These are phyloP conservation scores for Drosophila pegasa DNA, from an alignment of 2,888 invertebrate species.

Conservation along the genomic window DNA sequence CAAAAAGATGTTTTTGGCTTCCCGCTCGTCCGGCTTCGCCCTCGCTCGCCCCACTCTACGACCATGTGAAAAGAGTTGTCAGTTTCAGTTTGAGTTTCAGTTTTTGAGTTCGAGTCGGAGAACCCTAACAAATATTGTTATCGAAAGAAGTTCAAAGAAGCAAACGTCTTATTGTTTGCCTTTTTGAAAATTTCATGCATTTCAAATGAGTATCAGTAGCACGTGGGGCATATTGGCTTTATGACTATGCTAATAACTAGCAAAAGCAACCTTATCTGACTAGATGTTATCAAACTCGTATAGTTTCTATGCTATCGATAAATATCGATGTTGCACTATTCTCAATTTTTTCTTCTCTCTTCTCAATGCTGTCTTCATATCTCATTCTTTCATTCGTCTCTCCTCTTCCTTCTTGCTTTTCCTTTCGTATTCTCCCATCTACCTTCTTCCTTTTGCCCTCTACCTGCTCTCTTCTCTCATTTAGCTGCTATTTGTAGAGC, in stretches of 20 bases:
- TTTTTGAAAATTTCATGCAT: slow-evolving; percentile 12
- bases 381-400: too few species aligned
- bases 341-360: too few species aligned
- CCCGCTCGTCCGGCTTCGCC: neutral
- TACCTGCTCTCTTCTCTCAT: neutral
- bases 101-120: slow-evolving; percentile 24
- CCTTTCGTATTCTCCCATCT: too few species aligned
- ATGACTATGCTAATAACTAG: neutral
- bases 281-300: too few species aligned
- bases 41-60: neutral
- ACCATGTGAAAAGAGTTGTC: slow-evolving; percentile 8
- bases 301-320: neutral
- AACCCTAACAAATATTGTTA: slow-evolving; percentile 38
- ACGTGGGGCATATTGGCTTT: neutral
- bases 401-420: too few species aligned
- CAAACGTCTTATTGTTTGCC: slow-evolving; percentile 39
- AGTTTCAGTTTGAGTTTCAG: slow-evolving; percentile 35
- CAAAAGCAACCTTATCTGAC: neutral
- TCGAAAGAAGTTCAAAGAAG: slow-evolving; percentile 35
- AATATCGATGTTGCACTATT: too few species aligned
- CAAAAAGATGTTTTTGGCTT: neutral
- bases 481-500: neutral
- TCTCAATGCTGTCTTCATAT: too few species aligned
- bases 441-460: neutral
- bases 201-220: neutral